Percentiles rank a stretch among this genome's conserved stretches.
Evolutionary conservation across 23 tunicate species (phyloP).

Genomic region (Styela clava): DNA sequence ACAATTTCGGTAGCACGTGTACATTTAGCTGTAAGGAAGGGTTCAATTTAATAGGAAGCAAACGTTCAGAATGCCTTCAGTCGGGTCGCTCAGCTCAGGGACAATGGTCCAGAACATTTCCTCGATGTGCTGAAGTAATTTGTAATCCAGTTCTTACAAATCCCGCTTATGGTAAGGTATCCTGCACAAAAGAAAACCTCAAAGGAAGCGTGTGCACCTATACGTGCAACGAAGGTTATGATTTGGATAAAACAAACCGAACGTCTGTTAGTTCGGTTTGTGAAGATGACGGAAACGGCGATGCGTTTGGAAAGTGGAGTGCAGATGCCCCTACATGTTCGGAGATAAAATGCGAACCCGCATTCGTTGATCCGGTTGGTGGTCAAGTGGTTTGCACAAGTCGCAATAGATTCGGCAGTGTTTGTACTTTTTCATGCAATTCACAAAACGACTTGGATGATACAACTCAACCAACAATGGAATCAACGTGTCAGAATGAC

Average conservation of each 20-base stretch:
- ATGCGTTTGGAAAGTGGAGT: constrained; percentile 55
- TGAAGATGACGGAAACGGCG: constrained; percentile 48
- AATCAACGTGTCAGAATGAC: constrained; percentile 14
- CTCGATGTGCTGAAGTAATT: constrained; percentile 28
- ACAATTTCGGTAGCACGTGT: constrained; percentile 30
- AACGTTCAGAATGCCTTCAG: constrained; percentile 17
- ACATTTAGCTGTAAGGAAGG: constrained; percentile 29
- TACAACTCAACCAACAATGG: not conserved
- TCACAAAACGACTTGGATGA: constrained; percentile 1
- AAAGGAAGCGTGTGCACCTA: constrained; percentile 43
- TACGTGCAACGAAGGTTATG: constrained; percentile 20
- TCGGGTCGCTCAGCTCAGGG: not conserved
- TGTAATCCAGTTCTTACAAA: constrained; percentile 48
- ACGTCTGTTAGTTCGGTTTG: constrained; percentile 14
- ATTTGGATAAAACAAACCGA: constrained; percentile 9
- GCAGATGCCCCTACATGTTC: constrained; percentile 32
- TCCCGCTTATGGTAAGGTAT: constrained; percentile 43
- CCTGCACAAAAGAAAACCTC: constrained; percentile 32
- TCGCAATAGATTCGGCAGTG: not conserved
- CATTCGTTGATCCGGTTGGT: constrained; percentile 2
- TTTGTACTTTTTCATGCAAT: constrained; percentile 8
- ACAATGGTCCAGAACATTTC: constrained; percentile 36
- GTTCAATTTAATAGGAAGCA: constrained; percentile 15
- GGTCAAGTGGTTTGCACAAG: constrained; percentile 21
- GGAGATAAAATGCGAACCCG: constrained; percentile 27